Base-by-base conservation (phyloP, 2,888 invertebrate species). In the Rhopalosiphum nymphaeae region DNA sequence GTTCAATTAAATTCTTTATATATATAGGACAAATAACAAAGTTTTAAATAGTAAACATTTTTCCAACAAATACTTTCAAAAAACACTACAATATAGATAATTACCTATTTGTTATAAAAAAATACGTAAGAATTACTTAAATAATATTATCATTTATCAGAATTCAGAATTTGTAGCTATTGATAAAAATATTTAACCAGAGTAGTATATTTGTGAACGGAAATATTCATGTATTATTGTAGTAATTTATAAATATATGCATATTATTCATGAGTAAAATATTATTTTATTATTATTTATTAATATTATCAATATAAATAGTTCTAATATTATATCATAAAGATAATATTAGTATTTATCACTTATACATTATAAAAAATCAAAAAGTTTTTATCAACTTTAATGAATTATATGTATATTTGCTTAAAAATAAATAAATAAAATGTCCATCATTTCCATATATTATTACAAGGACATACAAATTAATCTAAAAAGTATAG, bases 401-500 rank as follows among this genome's bases (percentile, higher is more conserved):
- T 90, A 90, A 46, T 46, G 21, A 46, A 49, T 67, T 46, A 67
- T 46, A 46, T 67, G 49, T 49, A 46, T 67, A 67, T 49, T 67
- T 25, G n/a, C n/a, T 78, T 46, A 88, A n/a, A 42, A 67, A 42
- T 67, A 67, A 29, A 44, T 29, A 67, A 92, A 49, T 67, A 42
- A 36, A 61, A 61, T 42, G 9, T 29, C 9, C 26, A 92, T 87
- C 3, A 42, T 49, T 87, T 67, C 2, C 29, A 21, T 53, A 67
- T 49, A 61, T 46, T 86, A 86, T 46, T 44, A 86, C 26, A 61
- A 87, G 49, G 49, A 87, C 10, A 86, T 61, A 92, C 4, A 92
- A 57, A 84, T 53, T n/a, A 13, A 61, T 53, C n/a, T 85, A n/a
- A 53, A 56, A 56, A 85, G 56, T 56, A 56, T 57, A 87, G 36